Conservation (phyloP, 2,797 vertebrate species). For the Gobio occitaniae region DNA sequence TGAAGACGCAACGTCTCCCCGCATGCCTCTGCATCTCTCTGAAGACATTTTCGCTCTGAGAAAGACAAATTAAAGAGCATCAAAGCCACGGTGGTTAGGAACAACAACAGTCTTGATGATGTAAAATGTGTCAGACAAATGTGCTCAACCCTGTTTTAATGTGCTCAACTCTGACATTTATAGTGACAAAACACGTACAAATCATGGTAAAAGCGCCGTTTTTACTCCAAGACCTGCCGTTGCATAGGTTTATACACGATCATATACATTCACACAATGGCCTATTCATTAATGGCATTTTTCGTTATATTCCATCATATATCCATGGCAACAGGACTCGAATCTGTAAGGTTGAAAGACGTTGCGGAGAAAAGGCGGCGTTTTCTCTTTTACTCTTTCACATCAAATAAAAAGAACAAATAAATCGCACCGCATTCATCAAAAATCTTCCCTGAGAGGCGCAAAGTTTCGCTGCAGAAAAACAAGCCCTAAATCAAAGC, state of each 20-base stretch:
- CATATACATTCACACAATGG: neutral
- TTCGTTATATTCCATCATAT: slow-evolving; percentile 26
- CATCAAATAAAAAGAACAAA: slow-evolving; percentile 63
- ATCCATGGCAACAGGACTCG: slow-evolving; percentile 45
- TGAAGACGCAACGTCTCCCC: slow-evolving; percentile 68
- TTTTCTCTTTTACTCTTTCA: slow-evolving; percentile 54
- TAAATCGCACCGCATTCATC: slow-evolving; percentile 60
- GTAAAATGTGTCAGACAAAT: slow-evolving; percentile 21
- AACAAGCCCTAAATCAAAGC: slow-evolving; percentile 55
- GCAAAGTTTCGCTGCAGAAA: slow-evolving; percentile 48
- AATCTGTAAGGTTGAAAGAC: slow-evolving; percentile 38
- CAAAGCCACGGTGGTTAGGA: slow-evolving; percentile 51
- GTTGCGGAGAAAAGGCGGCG: neutral
- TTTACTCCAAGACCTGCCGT: neutral
- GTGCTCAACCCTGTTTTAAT: neutral
- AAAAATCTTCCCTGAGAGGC: slow-evolving; percentile 60
- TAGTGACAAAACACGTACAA: neutral
- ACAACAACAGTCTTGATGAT: slow-evolving; percentile 54
- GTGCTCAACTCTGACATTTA: neutral
- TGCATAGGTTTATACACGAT: neutral
- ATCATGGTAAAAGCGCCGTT: neutral
- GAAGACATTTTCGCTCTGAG: slow-evolving; percentile 65
- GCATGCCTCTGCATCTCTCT: slow-evolving; percentile 63
- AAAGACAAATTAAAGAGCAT: slow-evolving; percentile 63
- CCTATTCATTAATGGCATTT: slow-evolving; percentile 33